These are phyloP conservation scores for Chrysaora quinquecirrha DNA, from an alignment of 30 jellyfish, hydroid and myxozoan genomes.

Conservation along the genomic window DNA sequence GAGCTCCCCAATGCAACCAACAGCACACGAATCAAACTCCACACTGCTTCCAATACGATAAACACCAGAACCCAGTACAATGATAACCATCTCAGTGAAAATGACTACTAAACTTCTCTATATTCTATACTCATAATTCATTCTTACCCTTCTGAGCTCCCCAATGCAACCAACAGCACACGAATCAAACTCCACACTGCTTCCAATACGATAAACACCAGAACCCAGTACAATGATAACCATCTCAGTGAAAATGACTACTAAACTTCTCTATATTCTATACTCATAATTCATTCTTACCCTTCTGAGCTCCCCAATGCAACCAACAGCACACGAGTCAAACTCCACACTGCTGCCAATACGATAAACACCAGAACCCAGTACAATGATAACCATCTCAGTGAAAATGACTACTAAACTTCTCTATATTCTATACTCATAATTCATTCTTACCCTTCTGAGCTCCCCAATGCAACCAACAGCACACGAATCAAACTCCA, in stretches of 20 bases:
- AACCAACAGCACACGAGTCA: constrained; percentile 98
- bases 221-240: constrained; percentile 98
- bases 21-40: constrained; percentile 99
- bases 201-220: constrained; percentile 97
- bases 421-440: no score
- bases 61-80: constrained; percentile 99
- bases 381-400: constrained; percentile 86
- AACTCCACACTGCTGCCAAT: constrained; percentile 99
- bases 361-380: constrained; percentile 98
- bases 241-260: constrained; percentile 65
- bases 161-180: constrained; percentile 99
- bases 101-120: no score
- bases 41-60: constrained; percentile 99
- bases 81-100: constrained; percentile 71
- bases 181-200: constrained; percentile 98
- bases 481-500: constrained; percentile 97
- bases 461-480: constrained; percentile 97
- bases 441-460: no score
- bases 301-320: constrained; percentile 87
- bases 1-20: constrained; percentile 93
- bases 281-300: no score
- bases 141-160: constrained; percentile 70
- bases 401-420: constrained; percentile 68
- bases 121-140: no score
- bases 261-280: no score